Base-by-base conservation (phyloP, 2,797 vertebrate species). In the Coracias cyanogaster region DNA sequence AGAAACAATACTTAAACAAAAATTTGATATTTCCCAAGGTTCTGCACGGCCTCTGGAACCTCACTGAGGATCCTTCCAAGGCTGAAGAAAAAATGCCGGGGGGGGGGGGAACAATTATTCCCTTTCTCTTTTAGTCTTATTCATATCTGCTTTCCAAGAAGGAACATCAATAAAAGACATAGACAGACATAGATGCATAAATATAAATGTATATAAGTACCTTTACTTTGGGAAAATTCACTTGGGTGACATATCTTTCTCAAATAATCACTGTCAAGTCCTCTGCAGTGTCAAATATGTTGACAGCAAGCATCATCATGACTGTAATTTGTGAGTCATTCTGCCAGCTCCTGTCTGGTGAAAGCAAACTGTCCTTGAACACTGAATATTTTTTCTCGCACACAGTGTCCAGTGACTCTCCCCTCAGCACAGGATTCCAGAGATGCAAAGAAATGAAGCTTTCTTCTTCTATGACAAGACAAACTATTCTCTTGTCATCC, bases 281-380 rank as follows among this genome's bases (percentile, higher is more conserved):
- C 29, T 82, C 45, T 81, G 49, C 52, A 37, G 46, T 82, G 93
- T 85, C 94, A 96, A 85, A 33, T 76, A 69, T 33, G 46, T 80
- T 93, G 90, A 94, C 78, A 96, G 55, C 17, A 73, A 88, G 28
- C 20, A 81, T 89, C 70, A 89, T 76, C 66, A 85, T 18, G 35
- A 62, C 24, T 11, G 4, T 64, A 88, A 94, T 96, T 94, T 92
- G 69, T 93, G 80, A 94, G 58, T 88, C 93, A 94, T 84, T 83
- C 48, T 94, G 83, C 82, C 90, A 92, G 55, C 26, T 91, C 41
- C 31, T 96, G 67, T 76, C 57, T 94, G 33, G 46, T 79, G 62
- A 76, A 89, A 85, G 33, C 35, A 87, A 69, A 70, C 64, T 91
- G 90, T 45, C 94, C 93, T 96, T 95, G 94, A 94, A 93, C 31